Conservation (phyloP, 2,113 vertebrate genomes). For the Erpornis zantholeuca region DNA sequence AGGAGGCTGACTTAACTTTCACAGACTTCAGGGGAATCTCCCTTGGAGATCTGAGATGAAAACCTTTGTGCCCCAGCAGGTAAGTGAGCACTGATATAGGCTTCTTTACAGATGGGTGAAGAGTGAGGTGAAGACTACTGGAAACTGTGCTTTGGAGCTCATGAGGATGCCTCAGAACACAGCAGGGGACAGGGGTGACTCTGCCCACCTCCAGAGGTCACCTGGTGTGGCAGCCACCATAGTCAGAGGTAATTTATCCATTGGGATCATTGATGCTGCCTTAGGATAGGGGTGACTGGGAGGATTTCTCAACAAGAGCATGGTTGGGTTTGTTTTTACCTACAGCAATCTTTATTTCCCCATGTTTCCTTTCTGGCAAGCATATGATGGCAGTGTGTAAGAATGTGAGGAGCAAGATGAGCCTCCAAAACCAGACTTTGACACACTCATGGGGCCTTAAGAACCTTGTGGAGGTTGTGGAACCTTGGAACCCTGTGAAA, state of each 20-base stretch:
- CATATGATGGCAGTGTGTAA: background rate
- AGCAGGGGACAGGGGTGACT: background rate
- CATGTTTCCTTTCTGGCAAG: slow-evolving; percentile 15
- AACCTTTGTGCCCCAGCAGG: background rate
- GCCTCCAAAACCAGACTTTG: background rate
- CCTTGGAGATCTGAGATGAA: background rate
- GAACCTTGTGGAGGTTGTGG: background rate
- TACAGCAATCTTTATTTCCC: slow-evolving; percentile 19
- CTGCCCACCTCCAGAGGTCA: background rate
- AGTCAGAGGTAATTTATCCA: background rate
- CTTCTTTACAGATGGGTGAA: background rate
- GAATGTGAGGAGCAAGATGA: background rate
- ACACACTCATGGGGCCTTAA: background rate
- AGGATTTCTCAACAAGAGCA: background rate
- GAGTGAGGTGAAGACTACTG: background rate
- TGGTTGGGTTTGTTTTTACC: background rate
- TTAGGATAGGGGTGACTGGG: background rate
- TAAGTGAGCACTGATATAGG: background rate
- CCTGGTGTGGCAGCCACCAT: background rate
- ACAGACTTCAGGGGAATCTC: background rate
- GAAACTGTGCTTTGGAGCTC: background rate
- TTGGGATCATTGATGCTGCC: background rate
- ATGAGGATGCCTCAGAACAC: background rate
- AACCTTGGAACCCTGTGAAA: too few species aligned
- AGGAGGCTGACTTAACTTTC: background rate